Evolutionary conservation across 2,797 vertebrate genomes (phyloP), one percentile per base, ranked within the genome.

Genomic region (Crypturellus tataupa): DNA sequence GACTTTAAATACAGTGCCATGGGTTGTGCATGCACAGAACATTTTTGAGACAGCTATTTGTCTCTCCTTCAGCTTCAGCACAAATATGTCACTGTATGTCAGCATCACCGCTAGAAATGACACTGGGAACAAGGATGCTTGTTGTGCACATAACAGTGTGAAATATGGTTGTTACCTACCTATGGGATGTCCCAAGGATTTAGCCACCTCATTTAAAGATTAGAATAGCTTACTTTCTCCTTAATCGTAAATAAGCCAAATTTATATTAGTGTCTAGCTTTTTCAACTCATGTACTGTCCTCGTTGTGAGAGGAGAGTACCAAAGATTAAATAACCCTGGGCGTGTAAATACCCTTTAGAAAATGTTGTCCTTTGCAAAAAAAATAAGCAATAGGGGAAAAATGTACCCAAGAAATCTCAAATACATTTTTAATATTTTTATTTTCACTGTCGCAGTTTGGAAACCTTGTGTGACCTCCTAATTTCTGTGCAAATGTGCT

Each of bases 41-140:
- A 62, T 80, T 92, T 71, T 87, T 68, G 53, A 65, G 79, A 46
- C 1, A 2, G 46, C 15, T 87, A 49, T 91, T 88, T 93, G 40
- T 95, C 37, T 88, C 37, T 82, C 42, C 68, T 83, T 95, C 72
- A 89, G 37, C 86, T 92, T 85, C 92, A 90, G 44, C 68, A 27
- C 46, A 80, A 79, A 87, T 75, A 35, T 44, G 70, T 89, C 87
- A 51, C 83, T 37, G n/a, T 87, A 27, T 23, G 72, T 87, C 79
- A 76, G 71, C 87, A 76, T 62, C 67, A 58, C 56, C 79, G 80
- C 42, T 31, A 91, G 65, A 53, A 91, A 56, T 67, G 65, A 40
- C 53, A 65, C 17, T 69, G 62, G 62, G n/a, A 93, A 69, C n/a
- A 12, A 87, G 8, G 55, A 29, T 24, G 29, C 51, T 75, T 49